Evolutionary conservation across 2,113 vertebrate species (phyloP).

Genomic region (Halichoeres trimaculatus): DNA sequence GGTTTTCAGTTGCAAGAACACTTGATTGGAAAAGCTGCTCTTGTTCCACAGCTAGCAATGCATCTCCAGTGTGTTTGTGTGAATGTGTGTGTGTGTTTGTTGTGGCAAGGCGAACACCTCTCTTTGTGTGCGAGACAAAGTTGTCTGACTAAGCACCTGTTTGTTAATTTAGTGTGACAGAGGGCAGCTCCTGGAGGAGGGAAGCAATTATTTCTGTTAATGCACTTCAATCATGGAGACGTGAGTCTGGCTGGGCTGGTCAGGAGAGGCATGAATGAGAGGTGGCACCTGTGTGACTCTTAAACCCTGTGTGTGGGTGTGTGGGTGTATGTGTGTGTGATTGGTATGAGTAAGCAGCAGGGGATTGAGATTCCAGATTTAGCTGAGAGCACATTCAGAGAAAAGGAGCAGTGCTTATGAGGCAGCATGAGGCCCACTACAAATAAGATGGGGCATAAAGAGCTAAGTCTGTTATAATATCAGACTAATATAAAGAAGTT

Average conservation of each 20-base stretch:
- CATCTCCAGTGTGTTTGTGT: neutral
- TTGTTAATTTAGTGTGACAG: conserved; percentile 44
- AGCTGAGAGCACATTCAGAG: too few relatives aligned
- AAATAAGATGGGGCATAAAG: neutral
- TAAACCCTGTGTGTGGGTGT: conserved; percentile 5
- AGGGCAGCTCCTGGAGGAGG: conserved; percentile 1
- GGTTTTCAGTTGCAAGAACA: conserved; percentile 25
- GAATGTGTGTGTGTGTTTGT: conserved; percentile 7
- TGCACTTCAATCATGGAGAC: conserved; percentile 29
- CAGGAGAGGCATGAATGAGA: conserved; percentile 14
- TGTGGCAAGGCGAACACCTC: neutral
- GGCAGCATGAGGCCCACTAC: neutral
- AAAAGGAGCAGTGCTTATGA: too few relatives aligned
- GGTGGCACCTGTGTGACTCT: neutral
- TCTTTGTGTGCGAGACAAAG: conserved; percentile 5
- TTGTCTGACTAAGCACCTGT: conserved; percentile 22
- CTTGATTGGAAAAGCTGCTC: conserved; percentile 44
- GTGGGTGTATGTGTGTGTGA: conserved; percentile 12
- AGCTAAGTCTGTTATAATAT: neutral
- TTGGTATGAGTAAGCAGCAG: neutral
- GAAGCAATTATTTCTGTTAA: conserved; percentile 47
- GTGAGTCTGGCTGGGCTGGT: conserved; percentile 12
- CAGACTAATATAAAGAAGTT: neutral
- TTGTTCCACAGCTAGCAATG: conserved; percentile 26
- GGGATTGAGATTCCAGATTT: neutral